These are phyloP conservation scores for Brachionus paranguensis DNA, from an alignment of 1,140 invertebrate genomes.

Conservation along the genomic window DNA sequence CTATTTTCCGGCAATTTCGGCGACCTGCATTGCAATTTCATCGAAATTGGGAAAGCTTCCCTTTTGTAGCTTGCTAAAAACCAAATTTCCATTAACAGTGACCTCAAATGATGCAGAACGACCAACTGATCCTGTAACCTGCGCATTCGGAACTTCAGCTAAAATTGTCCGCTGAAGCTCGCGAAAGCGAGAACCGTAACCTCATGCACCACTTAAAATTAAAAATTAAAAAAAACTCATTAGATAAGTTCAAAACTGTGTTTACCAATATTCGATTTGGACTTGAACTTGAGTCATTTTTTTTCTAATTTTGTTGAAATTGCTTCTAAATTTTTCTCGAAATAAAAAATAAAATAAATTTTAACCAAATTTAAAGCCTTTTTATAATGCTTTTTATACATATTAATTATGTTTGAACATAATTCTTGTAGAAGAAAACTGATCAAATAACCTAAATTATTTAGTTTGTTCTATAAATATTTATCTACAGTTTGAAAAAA, in stretches of 20 bases:
- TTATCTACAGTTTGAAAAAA: neutral
- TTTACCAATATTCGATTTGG: conserved; percentile 27
- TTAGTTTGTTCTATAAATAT: neutral
- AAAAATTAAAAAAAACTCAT: neutral
- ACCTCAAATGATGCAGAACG: conserved; percentile 32
- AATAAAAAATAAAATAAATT: neutral
- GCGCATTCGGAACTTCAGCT: neutral
- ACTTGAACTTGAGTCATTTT: conserved; percentile 6
- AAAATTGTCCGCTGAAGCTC: neutral
- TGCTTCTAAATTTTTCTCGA: neutral
- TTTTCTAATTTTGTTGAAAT: neutral
- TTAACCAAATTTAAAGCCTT: neutral
- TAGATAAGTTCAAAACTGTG: neutral
- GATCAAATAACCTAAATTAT: neutral
- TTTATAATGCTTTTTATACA: neutral
- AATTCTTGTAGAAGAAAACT: neutral
- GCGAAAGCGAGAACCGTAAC: conserved; percentile 29
- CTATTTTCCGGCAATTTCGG: neutral
- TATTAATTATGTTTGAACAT: conserved; percentile 7
- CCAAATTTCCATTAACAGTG: neutral
- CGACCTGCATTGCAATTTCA: neutral
- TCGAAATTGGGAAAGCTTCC: conserved; percentile 2
- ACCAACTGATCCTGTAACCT: neutral
- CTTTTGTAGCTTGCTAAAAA: conserved; percentile 21
- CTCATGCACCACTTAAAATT: conserved; percentile 24